A percentile compares a stretch with the other conserved stretches of the same genome.
phyloP scores from a whole-genome alignment of 2,113 vertebrate species.

The Mastomys natalensis region DNA sequence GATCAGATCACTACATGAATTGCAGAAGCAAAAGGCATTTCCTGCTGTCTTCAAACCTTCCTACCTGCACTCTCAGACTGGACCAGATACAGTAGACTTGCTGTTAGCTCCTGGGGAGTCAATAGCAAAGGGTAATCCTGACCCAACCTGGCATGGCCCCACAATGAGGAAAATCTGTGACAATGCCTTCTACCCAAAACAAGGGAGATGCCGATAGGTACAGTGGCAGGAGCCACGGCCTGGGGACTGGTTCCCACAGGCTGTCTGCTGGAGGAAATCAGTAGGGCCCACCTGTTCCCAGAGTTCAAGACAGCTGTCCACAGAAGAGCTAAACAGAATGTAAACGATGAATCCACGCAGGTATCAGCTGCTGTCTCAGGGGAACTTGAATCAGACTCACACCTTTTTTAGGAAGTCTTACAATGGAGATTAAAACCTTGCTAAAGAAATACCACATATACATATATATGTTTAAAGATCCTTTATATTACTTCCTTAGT shows the following conservation, averaged over 20 bases:
- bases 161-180: not conserved
- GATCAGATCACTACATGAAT: not conserved
- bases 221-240: not conserved
- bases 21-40: not conserved
- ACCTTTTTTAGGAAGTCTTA: not conserved
- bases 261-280: not conserved
- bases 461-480: not conserved
- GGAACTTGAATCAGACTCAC: not conserved
- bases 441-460: not conserved
- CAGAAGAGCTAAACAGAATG: not conserved
- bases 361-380: not conserved
- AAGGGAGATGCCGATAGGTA: not conserved
- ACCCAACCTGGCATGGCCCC: fast-evolving
- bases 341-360: not conserved
- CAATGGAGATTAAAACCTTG: not conserved
- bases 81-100: not conserved
- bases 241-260: no score
- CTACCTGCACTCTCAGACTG: fast-evolving
- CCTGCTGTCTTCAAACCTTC: not conserved
- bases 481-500: conserved; percentile 7
- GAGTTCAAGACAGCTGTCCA: not conserved
- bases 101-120: not conserved
- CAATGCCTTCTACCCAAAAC: not conserved
- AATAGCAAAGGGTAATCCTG: not conserved
- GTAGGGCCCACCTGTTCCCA: not conserved